A percentile compares a stretch with the other conserved stretches of the same genome.
Evolutionary conservation across 2,113 vertebrate species (phyloP).

Genomic region (Chloropsis hardwickii): DNA sequence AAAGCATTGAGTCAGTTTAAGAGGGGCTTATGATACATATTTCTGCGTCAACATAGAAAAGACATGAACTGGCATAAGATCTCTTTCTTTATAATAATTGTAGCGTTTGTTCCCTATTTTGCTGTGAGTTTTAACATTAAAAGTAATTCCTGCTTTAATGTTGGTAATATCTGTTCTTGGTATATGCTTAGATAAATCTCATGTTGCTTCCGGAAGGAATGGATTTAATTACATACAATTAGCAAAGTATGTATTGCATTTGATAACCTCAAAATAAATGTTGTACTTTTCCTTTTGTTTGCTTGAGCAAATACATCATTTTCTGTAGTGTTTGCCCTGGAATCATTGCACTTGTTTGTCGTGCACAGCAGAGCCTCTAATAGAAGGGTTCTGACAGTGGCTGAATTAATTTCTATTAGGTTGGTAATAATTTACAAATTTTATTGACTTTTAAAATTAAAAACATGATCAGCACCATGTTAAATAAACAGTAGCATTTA

Average conservation of each 20-base stretch:
- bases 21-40: neutral
- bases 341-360: neutral
- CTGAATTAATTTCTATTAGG: neutral
- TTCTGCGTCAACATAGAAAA: neutral
- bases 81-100: neutral
- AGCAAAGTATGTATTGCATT: neutral
- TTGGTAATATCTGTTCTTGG: neutral
- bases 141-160: neutral
- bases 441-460: neutral
- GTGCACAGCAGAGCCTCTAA: neutral
- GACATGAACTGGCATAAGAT: neutral
- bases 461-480: neutral
- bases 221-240: neutral
- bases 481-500: neutral
- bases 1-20: neutral
- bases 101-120: neutral
- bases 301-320: neutral
- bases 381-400: neutral
- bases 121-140: neutral
- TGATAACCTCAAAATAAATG: neutral
- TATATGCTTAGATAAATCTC: neutral
- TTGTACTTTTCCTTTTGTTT: neutral
- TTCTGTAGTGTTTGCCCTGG: neutral
- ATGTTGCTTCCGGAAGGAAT: neutral
- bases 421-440: neutral